Evolutionary conservation across 2,113 vertebrate genomes (phyloP).

Genomic region (Hyaena hyaena): DNA sequence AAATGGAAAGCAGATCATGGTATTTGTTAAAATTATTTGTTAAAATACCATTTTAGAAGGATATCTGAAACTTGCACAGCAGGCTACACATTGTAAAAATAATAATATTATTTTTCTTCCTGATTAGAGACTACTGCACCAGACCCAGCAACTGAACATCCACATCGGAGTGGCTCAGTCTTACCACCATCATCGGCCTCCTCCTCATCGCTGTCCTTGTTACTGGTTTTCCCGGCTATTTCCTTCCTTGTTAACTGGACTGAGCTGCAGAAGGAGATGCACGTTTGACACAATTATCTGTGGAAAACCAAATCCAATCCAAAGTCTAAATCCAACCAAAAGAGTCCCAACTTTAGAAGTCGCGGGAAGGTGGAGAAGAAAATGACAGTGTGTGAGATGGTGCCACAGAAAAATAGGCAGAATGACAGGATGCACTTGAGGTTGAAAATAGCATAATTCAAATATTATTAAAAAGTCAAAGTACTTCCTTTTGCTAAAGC

Average conservation of each 20-base stretch:
- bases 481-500: not conserved
- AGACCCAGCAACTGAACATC: not conserved
- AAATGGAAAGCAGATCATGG: not conserved
- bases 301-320: not conserved
- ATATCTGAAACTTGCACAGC: not conserved
- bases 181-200: not conserved
- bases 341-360: not conserved
- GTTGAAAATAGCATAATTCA: not conserved
- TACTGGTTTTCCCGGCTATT: not conserved
- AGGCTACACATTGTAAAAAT: not conserved
- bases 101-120: not conserved
- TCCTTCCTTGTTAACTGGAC: not conserved
- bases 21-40: not conserved
- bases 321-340: not conserved
- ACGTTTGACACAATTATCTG: not conserved
- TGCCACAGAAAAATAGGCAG: not conserved
- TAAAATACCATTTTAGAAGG: not conserved
- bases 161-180: not conserved
- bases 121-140: not conserved
- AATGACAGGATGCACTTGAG: not conserved
- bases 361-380: not conserved
- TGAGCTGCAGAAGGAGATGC: not conserved
- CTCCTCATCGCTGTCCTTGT: not conserved
- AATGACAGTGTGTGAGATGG: not conserved
- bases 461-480: not conserved